A percentile compares a stretch with the other conserved stretches of the same genome.
Evolutionary conservation across 2,113 vertebrate genomes (phyloP).

Genomic region (Phalacrocorax brasilianus): DNA sequence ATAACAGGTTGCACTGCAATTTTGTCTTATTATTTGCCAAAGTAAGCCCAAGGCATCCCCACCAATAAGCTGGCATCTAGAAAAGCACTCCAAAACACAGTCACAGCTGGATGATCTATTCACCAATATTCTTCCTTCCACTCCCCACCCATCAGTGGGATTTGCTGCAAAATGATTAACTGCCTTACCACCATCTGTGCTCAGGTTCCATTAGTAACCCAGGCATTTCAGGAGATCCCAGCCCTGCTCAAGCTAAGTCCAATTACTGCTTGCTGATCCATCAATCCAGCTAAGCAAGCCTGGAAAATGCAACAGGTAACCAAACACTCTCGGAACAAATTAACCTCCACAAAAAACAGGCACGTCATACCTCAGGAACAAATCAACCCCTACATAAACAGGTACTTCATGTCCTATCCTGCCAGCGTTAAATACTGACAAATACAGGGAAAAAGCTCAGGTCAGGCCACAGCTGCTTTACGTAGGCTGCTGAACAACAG

Average conservation of each 20-base stretch:
- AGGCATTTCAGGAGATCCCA: neutral
- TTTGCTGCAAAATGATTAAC: neutral
- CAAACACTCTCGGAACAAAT: neutral
- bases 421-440: neutral
- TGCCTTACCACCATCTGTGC: neutral
- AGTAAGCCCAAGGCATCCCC: neutral
- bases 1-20: neutral
- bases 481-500: neutral
- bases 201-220: neutral
- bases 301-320: neutral
- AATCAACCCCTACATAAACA: neutral
- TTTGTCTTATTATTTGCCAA: neutral
- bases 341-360: neutral
- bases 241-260: neutral
- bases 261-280: neutral
- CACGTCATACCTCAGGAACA: neutral
- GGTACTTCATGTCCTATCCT: neutral
- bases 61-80: neutral
- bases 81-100: neutral
- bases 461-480: neutral
- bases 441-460: neutral
- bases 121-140: neutral
- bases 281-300: neutral
- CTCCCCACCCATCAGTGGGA: neutral
- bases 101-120: constrained; percentile 2